These are phyloP conservation scores for Schizaphis graminum DNA, from an alignment of 2,888 invertebrate species.

Conservation along the genomic window DNA sequence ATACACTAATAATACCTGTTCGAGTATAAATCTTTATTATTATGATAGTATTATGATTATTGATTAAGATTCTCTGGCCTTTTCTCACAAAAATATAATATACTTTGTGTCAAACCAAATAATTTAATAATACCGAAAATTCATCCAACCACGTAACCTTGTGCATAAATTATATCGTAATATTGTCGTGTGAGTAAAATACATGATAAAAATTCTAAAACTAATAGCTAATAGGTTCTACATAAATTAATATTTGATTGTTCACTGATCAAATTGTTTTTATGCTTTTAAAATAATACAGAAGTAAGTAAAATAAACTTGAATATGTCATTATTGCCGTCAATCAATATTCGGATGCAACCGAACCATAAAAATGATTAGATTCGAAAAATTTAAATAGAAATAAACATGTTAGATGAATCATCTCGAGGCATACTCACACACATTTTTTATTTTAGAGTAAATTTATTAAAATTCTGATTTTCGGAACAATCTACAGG, in stretches of 20 bases:
- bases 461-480: no score
- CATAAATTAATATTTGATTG: not conserved
- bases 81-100: not conserved
- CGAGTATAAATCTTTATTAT: not conserved
- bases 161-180: not conserved
- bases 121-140: not conserved
- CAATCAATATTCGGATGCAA: not conserved
- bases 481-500: no score
- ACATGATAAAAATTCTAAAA: not conserved
- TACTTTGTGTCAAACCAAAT: not conserved
- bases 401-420: no score
- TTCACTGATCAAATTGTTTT: not conserved
- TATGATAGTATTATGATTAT: not conserved
- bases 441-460: no score
- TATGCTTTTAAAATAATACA: not conserved
- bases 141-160: not conserved
- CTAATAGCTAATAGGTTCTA: not conserved
- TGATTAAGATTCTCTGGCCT: not conserved
- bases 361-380: not conserved
- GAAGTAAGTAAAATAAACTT: not conserved
- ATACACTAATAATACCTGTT: not conserved
- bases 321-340: not conserved
- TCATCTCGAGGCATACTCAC: no score
- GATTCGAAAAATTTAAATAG: not conserved
- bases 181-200: not conserved